These are phyloP conservation scores for Mesocricetus auratus DNA, from an alignment of 2,113 vertebrate species.

Conservation along the genomic window DNA sequence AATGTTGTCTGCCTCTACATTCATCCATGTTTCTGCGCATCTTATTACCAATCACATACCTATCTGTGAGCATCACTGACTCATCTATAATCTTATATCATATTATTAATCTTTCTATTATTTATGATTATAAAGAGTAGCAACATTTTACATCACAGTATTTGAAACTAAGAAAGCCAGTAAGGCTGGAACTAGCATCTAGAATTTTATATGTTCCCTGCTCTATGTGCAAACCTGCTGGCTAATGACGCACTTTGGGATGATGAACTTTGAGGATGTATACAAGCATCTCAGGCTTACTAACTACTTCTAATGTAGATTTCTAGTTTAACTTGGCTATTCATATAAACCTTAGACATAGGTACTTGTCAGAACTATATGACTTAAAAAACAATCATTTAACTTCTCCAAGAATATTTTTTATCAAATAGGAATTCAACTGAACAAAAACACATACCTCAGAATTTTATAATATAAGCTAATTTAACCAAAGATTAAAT, in stretches of 20 bases:
- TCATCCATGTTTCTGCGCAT: too few species aligned
- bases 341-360: neutral
- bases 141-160: neutral
- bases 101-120: neutral
- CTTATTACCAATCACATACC: neutral
- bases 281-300: neutral
- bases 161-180: neutral
- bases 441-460: neutral
- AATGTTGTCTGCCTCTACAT: neutral
- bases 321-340: too few species aligned
- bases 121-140: neutral
- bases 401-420: neutral
- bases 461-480: neutral
- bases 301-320: neutral
- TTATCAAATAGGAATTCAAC: neutral
- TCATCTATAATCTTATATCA: neutral
- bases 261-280: neutral
- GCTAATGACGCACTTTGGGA: neutral
- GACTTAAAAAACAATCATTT: neutral
- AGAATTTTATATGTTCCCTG: neutral
- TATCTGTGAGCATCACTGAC: too few species aligned
- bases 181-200: neutral
- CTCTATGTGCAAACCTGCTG: accelerated
- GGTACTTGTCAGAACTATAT: neutral
- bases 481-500: neutral